phyloP scores from a whole-genome alignment of 2,113 vertebrate genomes.

The Brachypodius melanocephalos region DNA sequence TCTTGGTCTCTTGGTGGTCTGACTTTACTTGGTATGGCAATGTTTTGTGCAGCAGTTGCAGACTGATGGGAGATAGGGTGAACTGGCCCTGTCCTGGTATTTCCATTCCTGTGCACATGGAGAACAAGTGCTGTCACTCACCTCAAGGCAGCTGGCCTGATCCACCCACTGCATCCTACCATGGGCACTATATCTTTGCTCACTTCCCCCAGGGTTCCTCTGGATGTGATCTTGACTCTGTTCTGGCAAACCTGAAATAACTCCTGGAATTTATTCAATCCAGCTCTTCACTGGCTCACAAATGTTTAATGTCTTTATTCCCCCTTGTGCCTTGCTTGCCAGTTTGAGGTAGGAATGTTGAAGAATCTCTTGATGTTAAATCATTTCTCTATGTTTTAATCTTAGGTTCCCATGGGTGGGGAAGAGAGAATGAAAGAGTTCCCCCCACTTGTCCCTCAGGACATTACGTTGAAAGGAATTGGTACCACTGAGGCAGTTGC shows the following conservation, averaged over 20 bases:
- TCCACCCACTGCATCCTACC: background rate
- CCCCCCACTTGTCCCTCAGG: conserved; percentile 80
- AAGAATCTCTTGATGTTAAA: background rate
- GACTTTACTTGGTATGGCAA: background rate
- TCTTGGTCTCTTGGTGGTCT: background rate
- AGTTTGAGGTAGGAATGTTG: background rate
- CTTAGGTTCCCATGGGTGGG: conserved; percentile 87
- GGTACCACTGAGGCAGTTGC: conserved; percentile 78
- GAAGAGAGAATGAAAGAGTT: conserved; percentile 87
- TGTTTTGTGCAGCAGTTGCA: background rate
- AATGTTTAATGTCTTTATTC: background rate
- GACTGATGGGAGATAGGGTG: background rate
- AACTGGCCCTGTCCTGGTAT: background rate
- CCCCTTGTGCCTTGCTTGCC: background rate
- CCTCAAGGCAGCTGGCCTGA: background rate
- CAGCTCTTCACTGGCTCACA: background rate
- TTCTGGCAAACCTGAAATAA: background rate
- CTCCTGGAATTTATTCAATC: background rate
- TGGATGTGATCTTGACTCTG: background rate
- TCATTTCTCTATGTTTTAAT: background rate
- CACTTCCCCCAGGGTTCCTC: background rate
- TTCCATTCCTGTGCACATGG: background rate
- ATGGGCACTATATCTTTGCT: background rate
- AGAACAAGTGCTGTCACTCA: background rate
- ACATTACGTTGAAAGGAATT: conserved; percentile 79